These are phyloP conservation scores for Heliconius eleuchia DNA, from an alignment of 1,140 invertebrate species.

Conservation along the genomic window DNA sequence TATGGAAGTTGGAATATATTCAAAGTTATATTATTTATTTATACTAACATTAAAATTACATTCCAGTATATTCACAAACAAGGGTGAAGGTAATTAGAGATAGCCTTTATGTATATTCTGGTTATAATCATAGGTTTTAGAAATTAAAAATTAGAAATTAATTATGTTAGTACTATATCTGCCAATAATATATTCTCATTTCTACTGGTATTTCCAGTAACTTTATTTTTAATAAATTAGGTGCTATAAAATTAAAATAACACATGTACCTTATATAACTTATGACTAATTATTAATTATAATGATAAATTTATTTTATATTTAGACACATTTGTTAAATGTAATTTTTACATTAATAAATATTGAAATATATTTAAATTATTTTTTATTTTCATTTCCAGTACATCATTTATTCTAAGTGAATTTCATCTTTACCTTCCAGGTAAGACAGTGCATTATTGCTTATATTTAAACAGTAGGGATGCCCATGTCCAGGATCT, in stretches of 20 bases:
- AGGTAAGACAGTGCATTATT: too few relatives aligned
- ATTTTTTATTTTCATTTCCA: not conserved
- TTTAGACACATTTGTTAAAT: constrained; percentile 6
- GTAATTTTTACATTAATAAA: constrained; percentile 1
- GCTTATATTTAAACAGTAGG: too few relatives aligned
- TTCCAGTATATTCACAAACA: not conserved
- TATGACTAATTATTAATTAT: constrained; percentile 1
- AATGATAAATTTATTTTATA: not conserved
- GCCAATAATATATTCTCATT: not conserved
- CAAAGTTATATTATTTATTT: not conserved
- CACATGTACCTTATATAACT: constrained; percentile 8
- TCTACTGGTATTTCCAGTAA: not conserved
- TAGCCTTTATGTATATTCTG: not conserved
- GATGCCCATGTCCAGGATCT: too few relatives aligned
- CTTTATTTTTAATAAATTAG: not conserved
- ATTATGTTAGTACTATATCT: not conserved
- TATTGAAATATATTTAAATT: not conserved
- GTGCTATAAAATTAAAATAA: constrained; percentile 1
- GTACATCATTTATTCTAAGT: not conserved
- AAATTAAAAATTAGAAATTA: not conserved
- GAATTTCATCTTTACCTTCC: not conserved
- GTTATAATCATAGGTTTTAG: not conserved
- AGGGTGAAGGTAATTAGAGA: not conserved
- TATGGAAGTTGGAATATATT: not conserved
- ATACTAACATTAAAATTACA: not conserved